Conservation (phyloP, 1,140 invertebrate genomes). For the Bombyx mandarina region DNA sequence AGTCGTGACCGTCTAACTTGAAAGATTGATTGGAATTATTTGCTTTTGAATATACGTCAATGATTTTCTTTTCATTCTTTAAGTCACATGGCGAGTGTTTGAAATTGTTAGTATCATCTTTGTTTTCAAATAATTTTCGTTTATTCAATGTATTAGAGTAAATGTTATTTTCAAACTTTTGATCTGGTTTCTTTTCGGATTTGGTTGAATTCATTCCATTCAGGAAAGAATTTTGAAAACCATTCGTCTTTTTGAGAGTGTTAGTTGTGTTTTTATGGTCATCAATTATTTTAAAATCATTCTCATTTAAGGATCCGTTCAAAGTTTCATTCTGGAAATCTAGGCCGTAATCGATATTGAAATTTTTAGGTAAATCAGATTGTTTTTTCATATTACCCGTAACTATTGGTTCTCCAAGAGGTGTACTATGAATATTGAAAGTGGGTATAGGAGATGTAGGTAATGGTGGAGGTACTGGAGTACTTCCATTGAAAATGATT, state of each 20-base stretch:
- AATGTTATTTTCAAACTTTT: constrained; percentile 30
- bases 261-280: constrained; percentile 35
- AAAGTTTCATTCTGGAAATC: constrained; percentile 16
- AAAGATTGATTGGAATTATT: constrained; percentile 19
- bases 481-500: constrained; percentile 11
- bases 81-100: constrained; percentile 18
- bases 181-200: constrained; percentile 28
- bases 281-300: constrained; percentile 31
- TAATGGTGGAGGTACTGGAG: constrained; percentile 41
- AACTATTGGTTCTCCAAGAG: constrained; percentile 28
- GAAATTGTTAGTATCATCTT: constrained; percentile 22
- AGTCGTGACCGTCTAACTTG: constrained; percentile 18
- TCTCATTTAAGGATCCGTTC: constrained; percentile 27
- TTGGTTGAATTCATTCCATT: constrained; percentile 25
- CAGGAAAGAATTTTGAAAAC: constrained; percentile 32
- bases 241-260: constrained; percentile 32
- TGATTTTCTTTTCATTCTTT: constrained; percentile 24
- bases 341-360: constrained; percentile 18
- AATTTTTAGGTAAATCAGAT: constrained; percentile 29
- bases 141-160: constrained; percentile 47
- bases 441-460: constrained; percentile 51
- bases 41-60: constrained; percentile 15
- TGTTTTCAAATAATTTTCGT: constrained; percentile 49
- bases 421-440: constrained; percentile 39
- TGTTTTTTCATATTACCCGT: constrained; percentile 24